Evolutionary conservation across 2,797 vertebrate species (phyloP), one percentile per base, ranked within the genome.

Genomic region (Danio aesculapii): DNA sequence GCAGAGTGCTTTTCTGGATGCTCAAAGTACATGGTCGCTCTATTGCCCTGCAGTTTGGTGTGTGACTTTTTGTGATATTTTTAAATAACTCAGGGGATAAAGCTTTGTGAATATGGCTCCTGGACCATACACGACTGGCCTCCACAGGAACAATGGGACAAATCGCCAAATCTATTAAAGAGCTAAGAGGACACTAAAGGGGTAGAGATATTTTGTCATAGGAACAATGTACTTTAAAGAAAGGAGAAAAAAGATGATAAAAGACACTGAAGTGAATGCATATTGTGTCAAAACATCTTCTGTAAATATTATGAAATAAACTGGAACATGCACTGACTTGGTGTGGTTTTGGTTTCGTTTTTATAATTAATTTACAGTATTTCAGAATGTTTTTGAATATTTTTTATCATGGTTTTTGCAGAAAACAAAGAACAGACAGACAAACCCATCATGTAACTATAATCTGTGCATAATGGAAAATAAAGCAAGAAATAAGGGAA

Each of bases 221-320:
- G 78, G 79, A 21, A 87, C 81, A 68, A 86, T 83, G 69, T 77
- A 89, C 85, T 88, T 88, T 72, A 84, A 81, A 79, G 78, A 66
- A 86, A 30, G 30, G 1, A 30, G 30, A 77, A 49, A 85, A 44
- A 81, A 72, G 70, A 63, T 10, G 19, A 81, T 44, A 75, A 30
- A 47, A 55, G 71, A 82, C 74, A 73, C 71, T 68, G 84, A 85
- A 84, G 85, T 75, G 77, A 90, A 82, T 87, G 68, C 63, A 70
- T 82, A 77, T 69, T 87, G 85, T 88, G 85, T 88, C 84, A 71
- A 49, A 75, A 69, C 83, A 68, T 89, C 77, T 88, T 92, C 88
- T 95, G 94, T 95, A 95, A 91, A 95, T 94, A 94, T 81, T 87
- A 86, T 84, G 73, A 90, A 95, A 94, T 94, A 93, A 94, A 94